Conservation (phyloP, 2,888 invertebrate species). For the Cerastoderma edule region DNA sequence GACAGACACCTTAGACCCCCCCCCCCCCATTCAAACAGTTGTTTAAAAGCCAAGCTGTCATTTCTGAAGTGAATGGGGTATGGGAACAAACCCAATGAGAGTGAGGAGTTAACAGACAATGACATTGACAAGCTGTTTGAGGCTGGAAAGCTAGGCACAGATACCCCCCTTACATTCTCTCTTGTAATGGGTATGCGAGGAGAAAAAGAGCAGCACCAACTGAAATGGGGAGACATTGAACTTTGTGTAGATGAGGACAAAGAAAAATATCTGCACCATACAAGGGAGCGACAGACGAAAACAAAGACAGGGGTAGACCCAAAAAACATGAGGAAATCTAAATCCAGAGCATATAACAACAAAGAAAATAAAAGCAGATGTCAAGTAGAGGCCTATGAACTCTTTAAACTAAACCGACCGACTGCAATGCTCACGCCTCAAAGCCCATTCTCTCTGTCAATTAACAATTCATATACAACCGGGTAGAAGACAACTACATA, state of each 20-base stretch:
- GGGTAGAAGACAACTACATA: too few relatives aligned
- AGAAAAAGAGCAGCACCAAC: too few relatives aligned
- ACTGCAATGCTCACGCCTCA: not conserved
- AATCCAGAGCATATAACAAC: too few relatives aligned
- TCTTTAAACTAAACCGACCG: conserved; percentile 1
- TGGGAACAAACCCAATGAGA: conserved; percentile 15
- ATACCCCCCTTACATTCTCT: conserved; percentile 11
- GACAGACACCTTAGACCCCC: not conserved
- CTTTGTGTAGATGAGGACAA: conserved; percentile 13
- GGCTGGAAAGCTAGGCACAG: conserved; percentile 5
- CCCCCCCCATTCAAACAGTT: conserved; percentile 7
- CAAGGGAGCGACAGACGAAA: conserved; percentile 25
- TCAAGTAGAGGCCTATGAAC: conserved; percentile 17
- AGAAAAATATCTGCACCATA: conserved; percentile 12
- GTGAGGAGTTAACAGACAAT: conserved; percentile 8
- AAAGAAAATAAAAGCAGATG: conserved; percentile 9
- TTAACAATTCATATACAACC: too few relatives aligned
- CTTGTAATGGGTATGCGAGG: conserved; percentile 26
- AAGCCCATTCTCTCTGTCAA: too few relatives aligned
- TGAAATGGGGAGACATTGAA: conserved; percentile 15
- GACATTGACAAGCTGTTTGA: conserved; percentile 23
- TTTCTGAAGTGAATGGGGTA: not conserved
- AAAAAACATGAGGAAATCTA: conserved; percentile 14
- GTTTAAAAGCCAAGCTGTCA: not conserved
- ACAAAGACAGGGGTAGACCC: conserved; percentile 8